These are phyloP conservation scores for Periparus ater DNA, from an alignment of 2,797 vertebrate species.

Conservation along the genomic window DNA sequence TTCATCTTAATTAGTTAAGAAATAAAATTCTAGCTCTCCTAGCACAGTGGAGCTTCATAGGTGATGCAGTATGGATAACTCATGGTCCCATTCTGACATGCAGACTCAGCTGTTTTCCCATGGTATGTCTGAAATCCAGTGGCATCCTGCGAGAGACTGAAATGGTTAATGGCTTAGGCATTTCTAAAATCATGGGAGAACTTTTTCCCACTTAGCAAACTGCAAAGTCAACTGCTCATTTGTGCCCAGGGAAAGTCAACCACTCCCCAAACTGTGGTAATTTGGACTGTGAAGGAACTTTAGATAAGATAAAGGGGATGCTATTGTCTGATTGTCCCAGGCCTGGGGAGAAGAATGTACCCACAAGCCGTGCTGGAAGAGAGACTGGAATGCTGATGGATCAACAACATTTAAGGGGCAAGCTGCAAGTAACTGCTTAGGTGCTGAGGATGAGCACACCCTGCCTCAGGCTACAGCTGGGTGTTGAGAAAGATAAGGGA, in stretches of 20 bases:
- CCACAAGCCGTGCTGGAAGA: neutral
- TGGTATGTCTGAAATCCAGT: rapidly evolving
- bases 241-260: neutral
- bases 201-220: neutral
- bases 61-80: neutral
- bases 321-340: too few species aligned
- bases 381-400: neutral
- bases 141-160: neutral
- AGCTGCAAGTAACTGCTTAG: neutral
- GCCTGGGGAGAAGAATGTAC: neutral
- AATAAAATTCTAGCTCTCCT: neutral
- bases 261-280: neutral
- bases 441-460: neutral
- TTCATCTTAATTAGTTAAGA: neutral
- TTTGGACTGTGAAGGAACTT: too few species aligned
- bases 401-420: neutral
- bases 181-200: neutral
- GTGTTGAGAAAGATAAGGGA: neutral
- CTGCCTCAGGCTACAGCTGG: neutral
- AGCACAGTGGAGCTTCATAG: neutral
- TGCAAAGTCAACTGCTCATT: neutral
- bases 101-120: neutral
- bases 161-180: neutral
- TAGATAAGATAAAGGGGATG: neutral
- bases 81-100: neutral